These are phyloP conservation scores for Semaprochilodus insignis DNA, from an alignment of 2,797 vertebrate genomes.

Conservation along the genomic window DNA sequence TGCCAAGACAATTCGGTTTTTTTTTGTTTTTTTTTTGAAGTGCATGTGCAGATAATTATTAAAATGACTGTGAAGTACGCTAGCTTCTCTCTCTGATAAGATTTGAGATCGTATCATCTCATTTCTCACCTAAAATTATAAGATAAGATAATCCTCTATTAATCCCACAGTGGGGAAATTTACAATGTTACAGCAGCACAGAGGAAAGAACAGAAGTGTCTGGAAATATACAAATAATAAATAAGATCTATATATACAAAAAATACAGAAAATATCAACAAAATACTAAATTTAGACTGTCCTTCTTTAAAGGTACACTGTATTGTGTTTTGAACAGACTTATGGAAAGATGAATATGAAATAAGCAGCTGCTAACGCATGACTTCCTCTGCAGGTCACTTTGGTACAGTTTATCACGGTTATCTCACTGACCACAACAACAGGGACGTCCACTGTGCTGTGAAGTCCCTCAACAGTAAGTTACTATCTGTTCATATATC, in stretches of 20 bases:
- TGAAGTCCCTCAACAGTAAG: conserved; percentile 96
- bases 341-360: too few relatives aligned
- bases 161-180: too few relatives aligned
- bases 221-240: too few relatives aligned
- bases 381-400: conserved; percentile 83
- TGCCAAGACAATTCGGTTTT: background rate
- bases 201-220: too few relatives aligned
- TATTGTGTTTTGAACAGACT: background rate
- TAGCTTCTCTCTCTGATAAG: background rate
- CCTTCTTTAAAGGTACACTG: background rate
- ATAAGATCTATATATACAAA: too few relatives aligned
- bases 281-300: background rate
- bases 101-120: too few relatives aligned
- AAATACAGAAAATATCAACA: too few relatives aligned
- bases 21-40: background rate
- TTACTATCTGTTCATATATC: conserved; percentile 38
- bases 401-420: conserved; percentile 95
- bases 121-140: too few relatives aligned
- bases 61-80: background rate
- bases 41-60: background rate
- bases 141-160: too few relatives aligned
- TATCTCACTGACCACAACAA: conserved; percentile 85
- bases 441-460: conserved; percentile 89
- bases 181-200: too few relatives aligned
- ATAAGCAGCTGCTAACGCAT: background rate